A percentile compares a stretch with the other conserved stretches of the same genome.
Evolutionary conservation across 2,888 invertebrate genomes (phyloP).

Genomic region (Macrophya alboannulata): DNA sequence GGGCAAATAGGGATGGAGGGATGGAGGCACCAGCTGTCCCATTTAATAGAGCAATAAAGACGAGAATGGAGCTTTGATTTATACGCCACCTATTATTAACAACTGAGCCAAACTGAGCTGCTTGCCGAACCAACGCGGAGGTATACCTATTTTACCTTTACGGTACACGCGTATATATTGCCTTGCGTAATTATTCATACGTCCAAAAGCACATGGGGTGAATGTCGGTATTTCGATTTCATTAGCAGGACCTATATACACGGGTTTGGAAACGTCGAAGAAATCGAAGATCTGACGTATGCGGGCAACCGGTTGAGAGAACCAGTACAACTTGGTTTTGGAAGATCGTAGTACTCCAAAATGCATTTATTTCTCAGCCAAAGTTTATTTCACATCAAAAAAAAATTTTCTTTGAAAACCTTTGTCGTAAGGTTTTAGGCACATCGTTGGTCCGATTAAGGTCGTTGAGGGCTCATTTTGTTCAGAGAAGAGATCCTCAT

Average conservation of each 20-base stretch:
- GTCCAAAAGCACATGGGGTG: background rate
- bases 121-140: background rate
- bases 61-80: slow-evolving; percentile 78
- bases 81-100: slow-evolving; percentile 78
- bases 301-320: background rate
- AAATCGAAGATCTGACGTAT: background rate
- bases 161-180: background rate
- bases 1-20: slow-evolving; percentile 4
- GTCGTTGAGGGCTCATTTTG: too few species aligned
- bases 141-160: slow-evolving; percentile 11
- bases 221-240: background rate
- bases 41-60: slow-evolving; percentile 80
- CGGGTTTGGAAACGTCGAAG: background rate
- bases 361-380: too few species aligned
- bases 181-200: slow-evolving; percentile 6
- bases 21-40: slow-evolving; percentile 75
- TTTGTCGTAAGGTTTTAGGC: too few species aligned
- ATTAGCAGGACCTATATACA: background rate
- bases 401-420: too few species aligned
- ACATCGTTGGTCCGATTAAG: too few species aligned
- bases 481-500: too few species aligned
- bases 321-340: too few species aligned
- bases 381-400: too few species aligned
- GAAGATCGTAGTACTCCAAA: too few species aligned
- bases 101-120: slow-evolving; percentile 64